Percentiles rank a stretch among this genome's conserved stretches.
These are phyloP conservation scores for Catostylus mosaicus DNA, from an alignment of 30 jellyfish, hydroid and myxozoan genomes.

Conservation along the genomic window DNA sequence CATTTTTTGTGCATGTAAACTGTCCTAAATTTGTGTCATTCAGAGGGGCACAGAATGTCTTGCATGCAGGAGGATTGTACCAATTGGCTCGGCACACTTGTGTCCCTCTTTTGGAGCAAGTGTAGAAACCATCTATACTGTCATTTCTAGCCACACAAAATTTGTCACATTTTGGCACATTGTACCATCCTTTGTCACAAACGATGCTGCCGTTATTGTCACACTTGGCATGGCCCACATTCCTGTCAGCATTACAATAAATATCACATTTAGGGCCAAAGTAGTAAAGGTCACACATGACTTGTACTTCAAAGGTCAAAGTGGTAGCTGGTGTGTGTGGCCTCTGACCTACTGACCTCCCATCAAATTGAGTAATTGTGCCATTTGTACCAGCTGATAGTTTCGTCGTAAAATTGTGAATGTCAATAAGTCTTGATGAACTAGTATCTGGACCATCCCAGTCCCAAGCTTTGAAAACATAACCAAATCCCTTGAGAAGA, in stretches of 20 bases:
- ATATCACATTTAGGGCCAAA: neutral
- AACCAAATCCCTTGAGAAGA: neutral
- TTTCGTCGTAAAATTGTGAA: neutral
- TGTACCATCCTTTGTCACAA: constrained; percentile 65
- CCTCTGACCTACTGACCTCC: neutral
- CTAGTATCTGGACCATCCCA: neutral
- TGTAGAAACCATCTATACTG: constrained; percentile 3
- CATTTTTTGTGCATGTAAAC: constrained; percentile 50
- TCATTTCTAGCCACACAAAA: constrained; percentile 37
- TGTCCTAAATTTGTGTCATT: neutral
- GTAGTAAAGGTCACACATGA: neutral
- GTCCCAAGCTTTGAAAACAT: neutral
- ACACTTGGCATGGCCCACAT: constrained; percentile 57
- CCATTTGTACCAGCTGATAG: neutral
- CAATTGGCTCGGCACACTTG: constrained; percentile 16
- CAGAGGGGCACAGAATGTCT: constrained; percentile 7
- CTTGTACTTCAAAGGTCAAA: neutral
- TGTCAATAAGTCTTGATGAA: neutral
- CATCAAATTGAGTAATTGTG: neutral
- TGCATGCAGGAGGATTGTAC: constrained; percentile 36
- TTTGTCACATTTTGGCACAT: constrained; percentile 11
- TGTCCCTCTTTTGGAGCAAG: constrained; percentile 30
- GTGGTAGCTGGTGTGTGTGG: neutral
- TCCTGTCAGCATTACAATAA: neutral
- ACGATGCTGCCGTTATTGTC: constrained; percentile 28